These are phyloP conservation scores for Megalurothrips usitatus DNA, from an alignment of 2,888 invertebrate species.

Conservation along the genomic window DNA sequence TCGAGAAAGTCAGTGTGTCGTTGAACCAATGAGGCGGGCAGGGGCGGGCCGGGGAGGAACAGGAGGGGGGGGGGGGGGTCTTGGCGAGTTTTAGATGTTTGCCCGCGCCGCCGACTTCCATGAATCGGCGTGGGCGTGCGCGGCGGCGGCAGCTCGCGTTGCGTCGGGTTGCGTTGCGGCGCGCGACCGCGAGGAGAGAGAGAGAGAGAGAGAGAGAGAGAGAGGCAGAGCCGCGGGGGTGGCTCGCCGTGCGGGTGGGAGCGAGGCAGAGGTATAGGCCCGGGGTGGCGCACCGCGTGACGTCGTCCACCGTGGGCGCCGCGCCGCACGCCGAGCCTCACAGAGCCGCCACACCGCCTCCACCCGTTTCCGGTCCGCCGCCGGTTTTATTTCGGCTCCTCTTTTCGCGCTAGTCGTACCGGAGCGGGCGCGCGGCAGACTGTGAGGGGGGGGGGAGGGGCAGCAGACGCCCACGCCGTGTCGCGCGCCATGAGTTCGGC, in stretches of 20 bases:
- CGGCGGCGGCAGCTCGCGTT: conserved; percentile 32
- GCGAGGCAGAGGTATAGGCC: not conserved
- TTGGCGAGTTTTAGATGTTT: no score
- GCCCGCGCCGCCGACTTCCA: no score
- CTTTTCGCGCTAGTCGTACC: no score
- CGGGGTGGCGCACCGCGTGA: conserved; percentile 24
- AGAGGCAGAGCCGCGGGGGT: conserved; percentile 29
- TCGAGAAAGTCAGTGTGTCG: conserved; percentile 40
- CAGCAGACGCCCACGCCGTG: no score
- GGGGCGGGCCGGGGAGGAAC: not conserved
- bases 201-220: not conserved
- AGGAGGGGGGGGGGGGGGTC: no score
- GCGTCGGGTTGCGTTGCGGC: conserved; percentile 28
- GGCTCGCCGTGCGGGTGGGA: conserved; percentile 3
- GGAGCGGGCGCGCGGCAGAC: no score
- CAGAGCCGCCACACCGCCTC: not conserved
- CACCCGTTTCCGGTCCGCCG: not conserved
- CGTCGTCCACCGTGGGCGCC: conserved; percentile 26
- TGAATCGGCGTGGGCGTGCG: conserved; percentile 25
- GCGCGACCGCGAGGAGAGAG: conserved; percentile 24
- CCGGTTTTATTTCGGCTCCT: no score
- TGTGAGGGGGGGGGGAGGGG: no score
- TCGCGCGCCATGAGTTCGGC: no score
- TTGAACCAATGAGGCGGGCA: conserved; percentile 34
- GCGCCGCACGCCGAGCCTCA: not conserved